Evolutionary conservation across 2,888 invertebrate genomes (phyloP).

Genomic region (Mesochorus sp.): DNA sequence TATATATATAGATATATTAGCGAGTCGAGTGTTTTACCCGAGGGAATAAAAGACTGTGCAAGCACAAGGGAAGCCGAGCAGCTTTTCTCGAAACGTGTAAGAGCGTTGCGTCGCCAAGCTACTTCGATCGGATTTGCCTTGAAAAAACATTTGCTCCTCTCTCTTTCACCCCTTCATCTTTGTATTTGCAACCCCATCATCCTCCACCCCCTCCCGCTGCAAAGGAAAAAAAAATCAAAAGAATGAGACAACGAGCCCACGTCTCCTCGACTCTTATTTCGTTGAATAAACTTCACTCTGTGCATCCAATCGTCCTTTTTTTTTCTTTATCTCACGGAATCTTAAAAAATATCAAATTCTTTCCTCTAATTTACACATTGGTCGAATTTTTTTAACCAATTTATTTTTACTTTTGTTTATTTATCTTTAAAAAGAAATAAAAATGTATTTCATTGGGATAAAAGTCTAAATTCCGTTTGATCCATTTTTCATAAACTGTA

Average conservation of each 20-base stretch:
- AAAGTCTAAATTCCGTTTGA: no score
- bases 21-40: conserved; percentile 17
- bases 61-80: conserved; percentile 31
- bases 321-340: conserved; percentile 40
- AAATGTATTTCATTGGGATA: no score
- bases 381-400: no score
- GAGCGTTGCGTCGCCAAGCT: conserved; percentile 47
- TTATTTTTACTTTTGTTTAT: no score
- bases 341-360: conserved; percentile 32
- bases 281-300: conserved; percentile 53
- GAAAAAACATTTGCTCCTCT: conserved; percentile 53
- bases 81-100: conserved; percentile 44
- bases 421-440: no score
- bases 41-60: conserved; percentile 9
- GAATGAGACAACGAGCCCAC: conserved; percentile 45
- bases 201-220: neutral
- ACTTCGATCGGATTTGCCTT: conserved; percentile 60
- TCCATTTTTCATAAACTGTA: no score
- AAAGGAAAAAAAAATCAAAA: conserved; percentile 63
- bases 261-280: conserved; percentile 50
- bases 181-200: neutral
- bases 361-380: no score
- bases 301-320: conserved; percentile 49
- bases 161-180: conserved; percentile 9
- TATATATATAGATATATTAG: neutral